phyloP scores from a whole-genome alignment of 2,797 vertebrate genomes.

The Mormyrops boulengeri region DNA sequence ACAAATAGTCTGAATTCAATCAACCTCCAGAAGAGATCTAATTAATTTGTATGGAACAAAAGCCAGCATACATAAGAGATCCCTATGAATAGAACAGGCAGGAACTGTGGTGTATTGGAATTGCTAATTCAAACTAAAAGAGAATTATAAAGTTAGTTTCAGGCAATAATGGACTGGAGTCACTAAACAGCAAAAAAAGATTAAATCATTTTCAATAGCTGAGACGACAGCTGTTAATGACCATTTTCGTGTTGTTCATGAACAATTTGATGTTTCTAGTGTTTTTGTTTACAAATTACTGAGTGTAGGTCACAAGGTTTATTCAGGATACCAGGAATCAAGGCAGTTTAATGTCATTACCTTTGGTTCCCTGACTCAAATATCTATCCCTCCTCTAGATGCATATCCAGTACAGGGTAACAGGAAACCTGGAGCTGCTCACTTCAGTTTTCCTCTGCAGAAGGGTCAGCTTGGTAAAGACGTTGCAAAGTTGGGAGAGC shows the following conservation, averaged over 20 bases:
- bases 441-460: no score
- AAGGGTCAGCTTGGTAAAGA: no score
- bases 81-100: neutral
- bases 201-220: neutral
- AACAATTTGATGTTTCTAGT: neutral
- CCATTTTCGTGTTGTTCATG: neutral
- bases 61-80: neutral
- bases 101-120: neutral
- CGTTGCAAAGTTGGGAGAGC: neutral
- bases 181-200: neutral
- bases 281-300: neutral
- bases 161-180: neutral
- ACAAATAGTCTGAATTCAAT: slow-evolving; percentile 3
- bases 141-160: neutral
- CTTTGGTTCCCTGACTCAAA: neutral
- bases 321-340: neutral
- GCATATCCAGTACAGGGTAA: no score
- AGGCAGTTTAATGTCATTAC: neutral
- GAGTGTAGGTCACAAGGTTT: neutral
- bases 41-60: neutral
- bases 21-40: neutral
- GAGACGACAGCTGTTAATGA: neutral
- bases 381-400: neutral
- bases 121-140: neutral
- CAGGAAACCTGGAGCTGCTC: no score